Percentiles rank a stretch among this genome's conserved stretches.
These are phyloP conservation scores for Ceuthmochares aereus DNA, from an alignment of 2,113 vertebrate genomes.

Conservation along the genomic window DNA sequence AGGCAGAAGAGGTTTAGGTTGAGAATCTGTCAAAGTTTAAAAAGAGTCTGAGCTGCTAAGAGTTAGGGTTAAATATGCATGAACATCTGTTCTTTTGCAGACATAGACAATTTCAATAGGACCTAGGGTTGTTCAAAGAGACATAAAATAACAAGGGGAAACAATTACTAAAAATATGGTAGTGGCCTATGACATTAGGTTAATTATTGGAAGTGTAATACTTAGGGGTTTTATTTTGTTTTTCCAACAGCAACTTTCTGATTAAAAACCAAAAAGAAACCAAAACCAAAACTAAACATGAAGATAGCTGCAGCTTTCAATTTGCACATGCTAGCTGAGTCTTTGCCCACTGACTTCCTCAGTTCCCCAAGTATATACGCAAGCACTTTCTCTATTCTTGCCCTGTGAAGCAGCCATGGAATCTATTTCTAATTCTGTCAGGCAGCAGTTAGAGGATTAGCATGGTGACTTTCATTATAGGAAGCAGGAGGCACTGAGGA, in stretches of 20 bases:
- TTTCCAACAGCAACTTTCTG: background rate
- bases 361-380: background rate
- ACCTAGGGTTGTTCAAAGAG: no score
- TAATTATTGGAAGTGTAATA: background rate
- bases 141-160: background rate
- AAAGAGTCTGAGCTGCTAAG: background rate
- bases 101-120: background rate
- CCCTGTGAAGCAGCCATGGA: background rate
- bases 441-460: conserved; percentile 15
- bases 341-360: background rate
- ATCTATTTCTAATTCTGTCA: background rate
- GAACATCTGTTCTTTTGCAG: background rate
- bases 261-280: background rate
- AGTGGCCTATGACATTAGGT: background rate
- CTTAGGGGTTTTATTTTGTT: background rate
- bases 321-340: background rate
- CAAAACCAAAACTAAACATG: background rate
- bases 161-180: background rate
- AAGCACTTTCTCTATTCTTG: background rate
- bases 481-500: background rate
- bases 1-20: background rate
- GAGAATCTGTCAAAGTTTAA: background rate
- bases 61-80: background rate
- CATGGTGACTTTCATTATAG: background rate
- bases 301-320: background rate